These are phyloP conservation scores for Octodonta nipae DNA, from an alignment of 2,888 invertebrate genomes.

Conservation along the genomic window DNA sequence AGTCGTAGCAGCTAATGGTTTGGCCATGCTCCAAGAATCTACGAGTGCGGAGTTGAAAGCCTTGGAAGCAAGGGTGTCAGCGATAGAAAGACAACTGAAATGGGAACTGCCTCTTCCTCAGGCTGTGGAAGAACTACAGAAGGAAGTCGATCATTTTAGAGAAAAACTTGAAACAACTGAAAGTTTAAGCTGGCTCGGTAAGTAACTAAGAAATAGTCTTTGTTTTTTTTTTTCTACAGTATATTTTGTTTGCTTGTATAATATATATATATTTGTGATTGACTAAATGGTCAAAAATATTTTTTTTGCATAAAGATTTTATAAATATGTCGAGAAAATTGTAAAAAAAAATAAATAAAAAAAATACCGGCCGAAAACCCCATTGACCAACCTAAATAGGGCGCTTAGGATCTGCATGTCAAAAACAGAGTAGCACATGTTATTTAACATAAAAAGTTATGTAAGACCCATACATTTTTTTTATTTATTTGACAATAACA, in stretches of 20 bases:
- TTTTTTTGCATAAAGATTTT: no score
- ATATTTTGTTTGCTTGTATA: not conserved
- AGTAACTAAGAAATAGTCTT: slow-evolving; percentile 16
- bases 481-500: no score
- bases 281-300: no score
- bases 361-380: no score
- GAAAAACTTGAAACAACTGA: slow-evolving; percentile 48
- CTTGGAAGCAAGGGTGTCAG: slow-evolving; percentile 43
- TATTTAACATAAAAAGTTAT: no score
- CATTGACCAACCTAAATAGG: no score
- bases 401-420: no score
- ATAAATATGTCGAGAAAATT: no score
- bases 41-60: slow-evolving; percentile 40
- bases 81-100: slow-evolving; percentile 43
- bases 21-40: slow-evolving; percentile 33
- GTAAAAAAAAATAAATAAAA: no score
- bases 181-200: slow-evolving; percentile 50
- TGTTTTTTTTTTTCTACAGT: not conserved
- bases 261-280: no score
- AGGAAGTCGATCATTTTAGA: slow-evolving; percentile 45
- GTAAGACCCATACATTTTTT: no score
- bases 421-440: no score
- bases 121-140: slow-evolving; percentile 42
- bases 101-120: slow-evolving; percentile 41
- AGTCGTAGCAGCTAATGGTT: slow-evolving; percentile 33